Conservation (phyloP, 2,888 invertebrate species). For the Ichneumoninae sp. region DNA sequence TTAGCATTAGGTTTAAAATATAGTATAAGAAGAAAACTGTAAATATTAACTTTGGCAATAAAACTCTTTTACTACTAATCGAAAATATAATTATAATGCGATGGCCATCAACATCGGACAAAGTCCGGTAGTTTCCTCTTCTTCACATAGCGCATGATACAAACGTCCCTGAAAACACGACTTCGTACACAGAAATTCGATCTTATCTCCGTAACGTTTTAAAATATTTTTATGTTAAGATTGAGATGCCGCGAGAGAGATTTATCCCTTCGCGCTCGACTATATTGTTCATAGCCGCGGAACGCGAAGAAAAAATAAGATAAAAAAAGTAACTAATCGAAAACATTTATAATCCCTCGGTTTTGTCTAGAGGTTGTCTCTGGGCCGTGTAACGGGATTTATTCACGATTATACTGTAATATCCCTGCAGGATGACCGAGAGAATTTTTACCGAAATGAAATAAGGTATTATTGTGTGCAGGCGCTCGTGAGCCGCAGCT, state of each 20-base stretch:
- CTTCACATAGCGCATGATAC: too few relatives aligned
- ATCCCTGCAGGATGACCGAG: constrained; percentile 18
- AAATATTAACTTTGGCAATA: too few relatives aligned
- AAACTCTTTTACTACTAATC: too few relatives aligned
- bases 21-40: too few relatives aligned
- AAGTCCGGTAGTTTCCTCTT: too few relatives aligned
- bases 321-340: not conserved
- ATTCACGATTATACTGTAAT: not conserved
- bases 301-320: not conserved
- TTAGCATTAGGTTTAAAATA: too few relatives aligned
- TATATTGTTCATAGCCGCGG: constrained; percentile 14
- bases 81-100: too few relatives aligned
- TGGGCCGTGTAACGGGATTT: constrained; percentile 29
- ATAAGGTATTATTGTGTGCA: constrained; percentile 59
- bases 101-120: too few relatives aligned
- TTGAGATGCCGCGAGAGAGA: not conserved
- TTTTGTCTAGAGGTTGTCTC: not conserved
- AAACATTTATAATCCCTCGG: constrained; percentile 44
- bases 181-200: too few relatives aligned
- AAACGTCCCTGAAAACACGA: too few relatives aligned
- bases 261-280: constrained; percentile 9
- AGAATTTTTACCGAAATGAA: constrained; percentile 51
- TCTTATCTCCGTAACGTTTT: too few relatives aligned
- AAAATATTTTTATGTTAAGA: not conserved
- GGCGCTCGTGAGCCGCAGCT: constrained; percentile 27